Conservation (phyloP, 1,140 invertebrate species). For the Ceratina japonica region DNA sequence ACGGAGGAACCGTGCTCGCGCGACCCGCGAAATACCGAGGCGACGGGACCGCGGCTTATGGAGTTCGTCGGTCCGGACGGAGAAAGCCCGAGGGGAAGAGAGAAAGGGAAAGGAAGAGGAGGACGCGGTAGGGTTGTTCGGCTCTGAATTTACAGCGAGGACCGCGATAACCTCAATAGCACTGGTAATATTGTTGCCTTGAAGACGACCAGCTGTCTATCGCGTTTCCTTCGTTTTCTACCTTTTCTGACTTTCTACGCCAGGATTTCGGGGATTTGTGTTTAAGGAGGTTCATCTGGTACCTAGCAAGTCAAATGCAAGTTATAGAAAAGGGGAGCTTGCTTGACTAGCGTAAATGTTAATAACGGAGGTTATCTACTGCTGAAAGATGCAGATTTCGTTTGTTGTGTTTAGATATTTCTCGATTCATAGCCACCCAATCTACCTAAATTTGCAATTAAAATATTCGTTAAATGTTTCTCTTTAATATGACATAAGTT, state of each 20-base stretch:
- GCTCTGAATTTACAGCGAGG: conserved; percentile 63
- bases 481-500: no score
- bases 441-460: no score
- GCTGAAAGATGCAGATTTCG: no score
- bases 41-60: not conserved
- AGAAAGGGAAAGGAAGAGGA: conserved; percentile 14
- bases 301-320: no score
- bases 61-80: conserved; percentile 41
- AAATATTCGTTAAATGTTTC: no score
- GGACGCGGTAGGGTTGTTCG: conserved; percentile 55
- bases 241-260: conserved; percentile 32
- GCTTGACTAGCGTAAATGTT: no score
- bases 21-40: conserved; percentile 58
- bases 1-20: conserved; percentile 45
- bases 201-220: conserved; percentile 58
- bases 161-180: conserved; percentile 68
- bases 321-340: no score
- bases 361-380: no score
- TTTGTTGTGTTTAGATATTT: no score
- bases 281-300: no score
- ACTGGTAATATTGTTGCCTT: conserved; percentile 35
- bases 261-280: conserved; percentile 16
- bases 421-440: no score
- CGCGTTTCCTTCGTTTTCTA: conserved; percentile 44
- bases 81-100: not conserved